Percentiles rank a stretch among this genome's conserved stretches.
These are phyloP conservation scores for Kryptolebias ocellatus DNA, from an alignment of 2,797 vertebrate genomes.

Conservation along the genomic window DNA sequence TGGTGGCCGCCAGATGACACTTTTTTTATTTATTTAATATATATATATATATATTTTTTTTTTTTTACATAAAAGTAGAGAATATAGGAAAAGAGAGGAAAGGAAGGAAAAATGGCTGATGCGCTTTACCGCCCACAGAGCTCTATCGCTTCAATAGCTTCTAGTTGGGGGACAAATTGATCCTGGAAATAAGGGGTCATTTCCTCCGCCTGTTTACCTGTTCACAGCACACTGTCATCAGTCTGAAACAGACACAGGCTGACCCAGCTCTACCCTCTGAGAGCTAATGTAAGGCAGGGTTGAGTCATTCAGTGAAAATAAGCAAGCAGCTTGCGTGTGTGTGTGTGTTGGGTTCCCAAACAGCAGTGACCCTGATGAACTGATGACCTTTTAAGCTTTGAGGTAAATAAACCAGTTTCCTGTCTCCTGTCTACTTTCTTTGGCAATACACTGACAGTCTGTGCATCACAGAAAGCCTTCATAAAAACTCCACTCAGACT, in stretches of 20 bases:
- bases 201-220: slow-evolving; percentile 74
- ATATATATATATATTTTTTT: slow-evolving; percentile 11
- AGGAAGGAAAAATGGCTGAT: slow-evolving; percentile 42
- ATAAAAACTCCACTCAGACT: not conserved
- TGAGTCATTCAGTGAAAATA: slow-evolving; percentile 47
- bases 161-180: slow-evolving; percentile 77
- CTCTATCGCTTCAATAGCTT: slow-evolving; percentile 64
- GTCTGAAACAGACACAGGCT: slow-evolving; percentile 36
- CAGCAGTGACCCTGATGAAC: slow-evolving; percentile 36
- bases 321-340: slow-evolving; percentile 14
- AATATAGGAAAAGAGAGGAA: slow-evolving; percentile 31
- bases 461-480: not conserved
- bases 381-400: slow-evolving; percentile 25
- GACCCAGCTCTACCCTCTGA: slow-evolving; percentile 58
- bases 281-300: slow-evolving; percentile 44
- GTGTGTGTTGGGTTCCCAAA: slow-evolving; percentile 9
- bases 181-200: slow-evolving; percentile 78
- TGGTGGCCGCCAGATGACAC: slow-evolving; percentile 38
- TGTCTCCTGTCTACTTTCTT: not conserved
- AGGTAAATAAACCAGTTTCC: slow-evolving; percentile 18
- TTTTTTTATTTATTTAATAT: slow-evolving; percentile 8
- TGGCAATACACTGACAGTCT: not conserved
- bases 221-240: slow-evolving; percentile 57
- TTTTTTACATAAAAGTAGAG: slow-evolving; percentile 36
- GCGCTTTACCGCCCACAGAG: slow-evolving; percentile 71